These are phyloP conservation scores for Apaloderma vittatum DNA, from an alignment of 2,113 vertebrate genomes.

Conservation along the genomic window DNA sequence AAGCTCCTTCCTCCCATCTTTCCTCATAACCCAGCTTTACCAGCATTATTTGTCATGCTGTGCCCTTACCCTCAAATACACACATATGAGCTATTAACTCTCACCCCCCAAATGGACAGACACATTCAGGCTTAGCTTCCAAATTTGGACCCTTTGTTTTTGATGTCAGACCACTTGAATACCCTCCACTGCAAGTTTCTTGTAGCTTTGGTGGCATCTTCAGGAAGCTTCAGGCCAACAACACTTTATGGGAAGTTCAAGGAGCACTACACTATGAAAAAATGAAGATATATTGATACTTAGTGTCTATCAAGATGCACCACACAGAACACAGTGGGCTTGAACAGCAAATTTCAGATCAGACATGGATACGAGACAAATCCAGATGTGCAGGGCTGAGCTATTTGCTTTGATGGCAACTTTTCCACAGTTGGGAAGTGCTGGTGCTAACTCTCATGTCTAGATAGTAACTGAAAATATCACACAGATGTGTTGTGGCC, in stretches of 20 bases:
- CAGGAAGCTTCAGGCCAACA: background rate
- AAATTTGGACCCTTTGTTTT: background rate
- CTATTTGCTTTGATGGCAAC: background rate
- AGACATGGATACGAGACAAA: background rate
- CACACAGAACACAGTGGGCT: background rate
- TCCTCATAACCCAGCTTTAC: background rate
- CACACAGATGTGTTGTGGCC: background rate
- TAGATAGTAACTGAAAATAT: background rate
- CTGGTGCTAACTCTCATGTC: background rate
- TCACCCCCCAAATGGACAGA: background rate
- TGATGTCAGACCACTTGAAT: background rate
- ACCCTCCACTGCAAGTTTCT: background rate
- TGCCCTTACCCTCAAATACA: background rate
- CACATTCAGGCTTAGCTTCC: background rate
- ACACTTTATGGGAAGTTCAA: background rate
- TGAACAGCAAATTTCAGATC: background rate
- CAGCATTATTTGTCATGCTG: background rate
- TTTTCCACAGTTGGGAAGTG: background rate
- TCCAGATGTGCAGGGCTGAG: background rate
- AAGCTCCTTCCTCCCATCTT: background rate
- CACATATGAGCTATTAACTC: fast-evolving
- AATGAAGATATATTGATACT: background rate
- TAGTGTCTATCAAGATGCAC: background rate
- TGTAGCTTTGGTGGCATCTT: background rate
- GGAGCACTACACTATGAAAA: background rate